Conservation (phyloP, 2,888 invertebrate species). For the Eucriotettix oculatus region DNA sequence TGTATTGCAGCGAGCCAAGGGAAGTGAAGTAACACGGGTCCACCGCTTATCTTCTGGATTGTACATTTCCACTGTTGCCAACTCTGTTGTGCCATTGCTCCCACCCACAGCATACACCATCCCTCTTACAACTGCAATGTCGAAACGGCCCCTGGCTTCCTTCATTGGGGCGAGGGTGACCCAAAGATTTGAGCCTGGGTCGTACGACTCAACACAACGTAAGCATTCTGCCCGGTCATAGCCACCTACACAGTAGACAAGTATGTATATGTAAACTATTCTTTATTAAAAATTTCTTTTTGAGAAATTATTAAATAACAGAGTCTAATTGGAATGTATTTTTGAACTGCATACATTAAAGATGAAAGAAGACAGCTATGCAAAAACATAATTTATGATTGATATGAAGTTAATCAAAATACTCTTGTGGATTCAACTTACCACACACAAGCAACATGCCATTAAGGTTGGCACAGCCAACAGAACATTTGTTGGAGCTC, state of each 20-base stretch:
- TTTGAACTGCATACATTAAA: no score
- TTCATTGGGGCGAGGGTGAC: slow-evolving; percentile 48
- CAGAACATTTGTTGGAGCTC: slow-evolving; percentile 53
- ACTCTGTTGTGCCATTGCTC: slow-evolving; percentile 66
- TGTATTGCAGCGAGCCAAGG: slow-evolving; percentile 49
- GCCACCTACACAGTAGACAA: slow-evolving; percentile 33
- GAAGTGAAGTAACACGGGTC: slow-evolving; percentile 34
- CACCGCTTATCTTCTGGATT: slow-evolving; percentile 34
- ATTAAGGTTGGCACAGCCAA: slow-evolving; percentile 53
- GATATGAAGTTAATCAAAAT: neutral
- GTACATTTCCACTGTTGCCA: slow-evolving; percentile 51
- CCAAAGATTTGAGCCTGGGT: slow-evolving; percentile 55
- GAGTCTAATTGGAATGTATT: no score
- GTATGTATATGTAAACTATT: no score
- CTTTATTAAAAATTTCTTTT: no score
- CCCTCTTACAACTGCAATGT: slow-evolving; percentile 49
- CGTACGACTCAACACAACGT: slow-evolving; percentile 55
- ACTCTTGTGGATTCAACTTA: slow-evolving; percentile 23
- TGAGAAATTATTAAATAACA: no score
- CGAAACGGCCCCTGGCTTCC: slow-evolving; percentile 60
- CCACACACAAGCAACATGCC: slow-evolving; percentile 63
- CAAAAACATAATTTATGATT: no score
- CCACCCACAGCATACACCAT: slow-evolving; percentile 67
- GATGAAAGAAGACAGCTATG: neutral
- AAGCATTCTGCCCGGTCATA: slow-evolving; percentile 76